Conservation (phyloP, 1,140 invertebrate genomes). For the Achatina immaculata region DNA sequence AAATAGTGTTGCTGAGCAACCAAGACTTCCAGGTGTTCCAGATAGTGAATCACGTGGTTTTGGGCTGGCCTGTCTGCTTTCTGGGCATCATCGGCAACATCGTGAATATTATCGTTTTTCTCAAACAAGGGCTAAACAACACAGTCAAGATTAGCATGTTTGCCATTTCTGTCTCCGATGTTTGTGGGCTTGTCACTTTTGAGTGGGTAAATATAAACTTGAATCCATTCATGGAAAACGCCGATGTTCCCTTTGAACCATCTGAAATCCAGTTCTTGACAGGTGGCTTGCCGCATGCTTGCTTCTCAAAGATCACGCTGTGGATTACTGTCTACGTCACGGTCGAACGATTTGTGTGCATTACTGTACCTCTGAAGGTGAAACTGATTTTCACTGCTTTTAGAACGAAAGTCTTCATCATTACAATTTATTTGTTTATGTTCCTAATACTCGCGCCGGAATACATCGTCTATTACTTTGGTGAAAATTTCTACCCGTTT, state of each 20-base stretch:
- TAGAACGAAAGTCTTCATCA: neutral
- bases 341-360: constrained; percentile 18
- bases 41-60: constrained; percentile 1
- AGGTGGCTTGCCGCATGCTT: constrained; percentile 7
- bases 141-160: constrained; percentile 13
- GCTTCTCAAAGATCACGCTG: constrained; percentile 9
- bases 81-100: constrained; percentile 12
- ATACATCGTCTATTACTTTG: neutral
- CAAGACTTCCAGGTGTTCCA: neutral
- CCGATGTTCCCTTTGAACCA: neutral
- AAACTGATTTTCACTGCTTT: neutral
- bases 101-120: constrained; percentile 9
- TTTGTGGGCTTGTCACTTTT: neutral
- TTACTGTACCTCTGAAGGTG: constrained; percentile 5
- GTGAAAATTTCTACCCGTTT: neutral
- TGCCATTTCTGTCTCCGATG: constrained; percentile 9
- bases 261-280: constrained; percentile 3
- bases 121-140: constrained; percentile 5
- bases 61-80: neutral
- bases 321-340: constrained; percentile 31
- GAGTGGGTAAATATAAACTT: neutral
- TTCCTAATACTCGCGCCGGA: neutral
- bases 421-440: neutral
- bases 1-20: neutral
- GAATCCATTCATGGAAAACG: constrained; percentile 2